Base-by-base conservation (phyloP, 2,797 vertebrate genomes). In the Gadopsis marmoratus region DNA sequence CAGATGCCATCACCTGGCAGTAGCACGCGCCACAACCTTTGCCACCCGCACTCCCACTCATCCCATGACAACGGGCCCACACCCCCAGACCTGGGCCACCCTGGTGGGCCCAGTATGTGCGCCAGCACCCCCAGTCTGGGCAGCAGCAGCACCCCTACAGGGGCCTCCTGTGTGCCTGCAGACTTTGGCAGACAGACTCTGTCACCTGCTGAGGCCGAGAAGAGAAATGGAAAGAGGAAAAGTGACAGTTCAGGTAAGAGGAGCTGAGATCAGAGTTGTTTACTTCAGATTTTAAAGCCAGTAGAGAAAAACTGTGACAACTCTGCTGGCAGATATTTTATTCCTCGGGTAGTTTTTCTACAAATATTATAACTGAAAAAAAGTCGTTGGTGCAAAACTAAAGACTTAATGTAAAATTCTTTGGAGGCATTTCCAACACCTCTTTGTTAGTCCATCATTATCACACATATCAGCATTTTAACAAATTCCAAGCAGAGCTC, bases 221-320 rank as follows among this genome's bases (percentile, higher is more conserved):
- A 98, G 94, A 95, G 97, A 80, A 96, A 93, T 61, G 83, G 94
- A 86, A 99, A 99, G 86, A 96, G 97, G 91, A 98, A 98, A 95
- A 98, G 97, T 92, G 97, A 99, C 93, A 98, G 97, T 86, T 98
- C 97, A 97, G 98, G 98, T 99, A 96, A 96, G 94, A 83, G 1
- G 58, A 45, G 31, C 5, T 4, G n/a, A 33, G 54, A 16, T 11
- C 7, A 10, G 9, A 60, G 1, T 12, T 33, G 31, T 51, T 55
- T 14, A 14, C 37, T 29, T 37, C 4, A 7, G 10, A 4, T 33
- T 35, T 73, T 63, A 23, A 45, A 1, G 9, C 58, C 17, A 0
- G 2, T 9, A 11, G 17, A 3, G 21, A 37, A 59, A 13, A 64
- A n/a, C 43, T 16, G 71, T 29, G 74, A 37, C 23, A 3, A 31